Conservation (phyloP, 2,888 invertebrate genomes). For the Callimorpha dominula region DNA sequence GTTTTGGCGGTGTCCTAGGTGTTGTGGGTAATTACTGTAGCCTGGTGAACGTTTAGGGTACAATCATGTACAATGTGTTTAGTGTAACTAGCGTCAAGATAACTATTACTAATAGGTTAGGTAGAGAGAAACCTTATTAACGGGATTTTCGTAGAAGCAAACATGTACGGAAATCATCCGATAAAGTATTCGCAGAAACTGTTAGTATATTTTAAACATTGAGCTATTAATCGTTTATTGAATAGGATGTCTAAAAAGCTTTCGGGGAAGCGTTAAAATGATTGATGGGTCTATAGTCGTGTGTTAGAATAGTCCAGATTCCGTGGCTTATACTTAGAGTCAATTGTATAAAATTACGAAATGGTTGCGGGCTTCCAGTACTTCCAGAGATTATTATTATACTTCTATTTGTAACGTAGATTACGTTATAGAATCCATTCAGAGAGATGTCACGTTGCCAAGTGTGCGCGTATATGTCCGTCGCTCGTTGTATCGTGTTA, state of each 20-base stretch:
- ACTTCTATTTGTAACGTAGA: too few species aligned
- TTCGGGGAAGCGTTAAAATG: neutral
- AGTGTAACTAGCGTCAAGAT: too few species aligned
- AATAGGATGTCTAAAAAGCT: neutral
- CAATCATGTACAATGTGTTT: too few species aligned
- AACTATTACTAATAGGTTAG: neutral
- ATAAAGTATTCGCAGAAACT: conserved; percentile 3
- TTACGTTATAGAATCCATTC: neutral
- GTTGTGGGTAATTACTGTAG: too few species aligned
- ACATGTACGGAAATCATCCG: conserved; percentile 4
- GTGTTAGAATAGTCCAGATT: neutral
- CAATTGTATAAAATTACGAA: too few species aligned
- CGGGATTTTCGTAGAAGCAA: neutral
- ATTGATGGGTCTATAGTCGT: neutral
- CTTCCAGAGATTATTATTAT: neutral
- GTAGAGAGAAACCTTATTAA: neutral
- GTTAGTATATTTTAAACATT: conserved; percentile 5
- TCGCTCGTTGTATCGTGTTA: neutral
- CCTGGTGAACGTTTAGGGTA: too few species aligned
- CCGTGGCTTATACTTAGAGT: neutral
- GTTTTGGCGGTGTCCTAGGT: too few species aligned
- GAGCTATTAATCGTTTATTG: conserved; percentile 8
- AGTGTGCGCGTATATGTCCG: neutral
- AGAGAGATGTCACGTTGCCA: neutral
- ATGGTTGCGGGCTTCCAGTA: neutral